Base-by-base conservation (phyloP, 2,888 invertebrate genomes). In the Acanthosepion pharaonis region DNA sequence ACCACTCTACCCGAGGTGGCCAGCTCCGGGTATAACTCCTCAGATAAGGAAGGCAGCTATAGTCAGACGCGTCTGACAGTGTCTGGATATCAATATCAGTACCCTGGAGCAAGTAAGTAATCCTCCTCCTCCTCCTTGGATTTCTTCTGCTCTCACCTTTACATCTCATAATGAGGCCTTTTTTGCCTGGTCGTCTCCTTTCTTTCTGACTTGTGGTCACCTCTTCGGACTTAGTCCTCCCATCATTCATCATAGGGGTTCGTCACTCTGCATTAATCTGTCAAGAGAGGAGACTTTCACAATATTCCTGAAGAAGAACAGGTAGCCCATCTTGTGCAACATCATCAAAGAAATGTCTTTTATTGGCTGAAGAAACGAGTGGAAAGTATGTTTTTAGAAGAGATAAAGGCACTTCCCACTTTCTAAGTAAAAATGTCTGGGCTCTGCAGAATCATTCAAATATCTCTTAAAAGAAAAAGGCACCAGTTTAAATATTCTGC, bases 1-100 rank as follows among this genome's bases (percentile, higher is more conserved):
- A 96, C 97, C 15, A 97, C 97, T 48, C 95, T 97, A 49, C 97
- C 97, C 6, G 97, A 97, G 91, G 96, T 96, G n/a, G 96, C 96
- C 42, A 96, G 96, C 94, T 96, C 96, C 15, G 96, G 97, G 5
- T 97, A 96, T 95, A 96, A 96, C 95, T 96, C 96, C 4, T 96
- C 96, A 11, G 97, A 97, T 93, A 96, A 96, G 94, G 97, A 96
- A 94, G 96, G 96, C 55, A 96, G 96, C 94, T 97, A 96, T 95
- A 96, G 96, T 20, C 96, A 96, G 92, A 95, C 96, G 28, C 95
- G 55, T 94, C 64, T 94, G 11, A 94, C 96, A 5, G 95, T 95
- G 20, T 95, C 95, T 20, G 95, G 94, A 93, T 96, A 95, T 94
- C 95, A 95, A 64, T 96, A 95, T 94, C 95, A 95, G 94, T 94